Evolutionary conservation across 2,888 invertebrate genomes (phyloP).

Genomic region (Microctonus brassicae): DNA sequence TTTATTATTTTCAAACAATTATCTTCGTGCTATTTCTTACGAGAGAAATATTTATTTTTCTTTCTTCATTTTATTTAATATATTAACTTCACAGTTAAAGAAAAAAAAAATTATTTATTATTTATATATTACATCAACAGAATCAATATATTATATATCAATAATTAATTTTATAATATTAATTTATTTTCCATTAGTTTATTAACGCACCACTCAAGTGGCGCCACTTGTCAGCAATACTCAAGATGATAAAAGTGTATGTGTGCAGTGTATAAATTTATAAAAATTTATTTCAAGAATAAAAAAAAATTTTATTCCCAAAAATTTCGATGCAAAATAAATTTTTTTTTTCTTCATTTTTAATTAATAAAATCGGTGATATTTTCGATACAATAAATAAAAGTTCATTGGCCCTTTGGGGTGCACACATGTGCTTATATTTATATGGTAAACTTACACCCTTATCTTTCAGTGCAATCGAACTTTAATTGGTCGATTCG

Average conservation of each 20-base stretch:
- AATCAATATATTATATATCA: too few relatives aligned
- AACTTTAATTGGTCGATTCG: slow-evolving; percentile 69
- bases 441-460: slow-evolving; percentile 45
- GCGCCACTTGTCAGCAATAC: slow-evolving; percentile 61
- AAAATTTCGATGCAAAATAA: not conserved
- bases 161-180: too few relatives aligned
- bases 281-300: too few relatives aligned
- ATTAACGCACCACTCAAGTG: slow-evolving; percentile 43
- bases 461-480: slow-evolving; percentile 66
- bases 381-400: not conserved
- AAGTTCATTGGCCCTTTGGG: slow-evolving; percentile 47
- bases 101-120: too few relatives aligned
- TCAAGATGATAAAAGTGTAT: too few relatives aligned
- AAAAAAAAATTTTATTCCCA: too few relatives aligned
- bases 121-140: too few relatives aligned
- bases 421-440: slow-evolving; percentile 34
- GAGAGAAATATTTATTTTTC: too few relatives aligned
- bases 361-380: too few relatives aligned
- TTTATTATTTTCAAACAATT: not conserved
- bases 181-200: not conserved
- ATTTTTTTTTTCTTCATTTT: slow-evolving; percentile 7
- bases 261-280: too few relatives aligned
- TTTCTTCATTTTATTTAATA: too few relatives aligned
- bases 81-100: too few relatives aligned
- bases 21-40: not conserved